phyloP scores from a whole-genome alignment of 2,888 invertebrate genomes.

The Trissolcus brochymenae region DNA sequence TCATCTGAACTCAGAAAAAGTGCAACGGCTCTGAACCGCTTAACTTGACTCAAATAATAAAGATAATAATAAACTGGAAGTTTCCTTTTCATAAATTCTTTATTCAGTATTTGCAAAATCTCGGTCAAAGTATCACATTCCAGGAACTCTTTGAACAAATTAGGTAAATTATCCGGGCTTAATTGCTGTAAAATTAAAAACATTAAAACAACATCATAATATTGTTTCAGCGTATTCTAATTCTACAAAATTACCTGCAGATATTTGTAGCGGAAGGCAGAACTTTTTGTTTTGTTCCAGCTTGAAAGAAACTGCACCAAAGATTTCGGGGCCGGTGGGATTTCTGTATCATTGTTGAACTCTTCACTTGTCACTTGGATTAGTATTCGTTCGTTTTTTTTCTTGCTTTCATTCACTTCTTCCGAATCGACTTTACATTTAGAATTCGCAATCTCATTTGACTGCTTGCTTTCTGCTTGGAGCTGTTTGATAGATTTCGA shows the following conservation, averaged over 20 bases:
- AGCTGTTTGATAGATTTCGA: conserved; percentile 32
- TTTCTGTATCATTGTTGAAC: conserved; percentile 44
- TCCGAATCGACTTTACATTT: conserved; percentile 18
- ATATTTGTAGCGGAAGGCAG: conserved; percentile 79
- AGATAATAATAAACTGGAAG: conserved; percentile 78
- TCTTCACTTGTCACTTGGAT: conserved; percentile 44
- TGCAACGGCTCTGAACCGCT: conserved; percentile 81
- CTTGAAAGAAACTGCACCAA: conserved; percentile 82
- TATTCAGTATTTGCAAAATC: conserved; percentile 78
- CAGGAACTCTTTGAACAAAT: conserved; percentile 83
- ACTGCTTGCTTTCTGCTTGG: conserved; percentile 28
- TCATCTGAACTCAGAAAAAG: conserved; percentile 81
- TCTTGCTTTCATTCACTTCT: conserved; percentile 4
- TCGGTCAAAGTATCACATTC: conserved; percentile 82
- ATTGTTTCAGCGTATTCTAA: not conserved
- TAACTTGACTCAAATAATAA: conserved; percentile 78
- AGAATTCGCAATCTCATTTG: conserved; percentile 1
- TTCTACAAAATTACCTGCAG: conserved; percentile 76
- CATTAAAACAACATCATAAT: not conserved
- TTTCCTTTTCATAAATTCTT: conserved; percentile 76
- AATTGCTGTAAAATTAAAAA: conserved; percentile 78
- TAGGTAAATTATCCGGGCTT: conserved; percentile 79
- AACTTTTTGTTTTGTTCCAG: conserved; percentile 80
- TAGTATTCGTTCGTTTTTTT: conserved; percentile 12
- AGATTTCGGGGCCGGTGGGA: conserved; percentile 78